Evolutionary conservation across 37 sponge, comb jelly and placozoan genomes (phyloP).

Genomic region (Aplysina aerophoba): DNA sequence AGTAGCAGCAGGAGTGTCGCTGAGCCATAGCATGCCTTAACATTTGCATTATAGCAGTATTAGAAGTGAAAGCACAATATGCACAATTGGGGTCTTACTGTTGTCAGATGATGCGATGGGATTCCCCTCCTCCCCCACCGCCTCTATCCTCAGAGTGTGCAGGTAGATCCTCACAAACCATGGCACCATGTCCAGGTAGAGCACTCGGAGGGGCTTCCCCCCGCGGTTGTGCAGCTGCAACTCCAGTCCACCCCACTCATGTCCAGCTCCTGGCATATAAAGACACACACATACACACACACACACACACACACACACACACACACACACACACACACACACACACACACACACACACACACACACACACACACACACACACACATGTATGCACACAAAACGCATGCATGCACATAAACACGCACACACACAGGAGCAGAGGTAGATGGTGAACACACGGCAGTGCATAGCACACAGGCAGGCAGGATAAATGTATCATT

Average conservation of each 20-base stretch:
- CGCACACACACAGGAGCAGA: neutral
- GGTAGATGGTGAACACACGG: no score
- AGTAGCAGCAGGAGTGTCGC: no score
- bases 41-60: no score
- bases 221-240: constrained; percentile 63
- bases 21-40: no score
- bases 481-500: no score
- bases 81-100: no score
- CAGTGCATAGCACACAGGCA: no score
- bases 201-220: constrained; percentile 16
- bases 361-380: neutral
- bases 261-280: constrained; percentile 72
- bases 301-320: no score
- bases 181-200: constrained; percentile 88
- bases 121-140: no score
- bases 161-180: constrained; percentile 91
- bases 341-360: neutral
- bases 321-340: neutral
- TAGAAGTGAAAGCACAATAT: no score
- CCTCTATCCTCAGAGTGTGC: constrained; percentile 71
- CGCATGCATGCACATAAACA: neutral
- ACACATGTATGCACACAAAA: neutral
- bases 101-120: no score
- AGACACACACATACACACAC: no score
- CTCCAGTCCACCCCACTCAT: constrained; percentile 76